A percentile compares a stretch with the other conserved stretches of the same genome.
These are phyloP conservation scores for Sarcophaga bullata DNA, from an alignment of 1,140 invertebrate genomes.

Conservation along the genomic window DNA sequence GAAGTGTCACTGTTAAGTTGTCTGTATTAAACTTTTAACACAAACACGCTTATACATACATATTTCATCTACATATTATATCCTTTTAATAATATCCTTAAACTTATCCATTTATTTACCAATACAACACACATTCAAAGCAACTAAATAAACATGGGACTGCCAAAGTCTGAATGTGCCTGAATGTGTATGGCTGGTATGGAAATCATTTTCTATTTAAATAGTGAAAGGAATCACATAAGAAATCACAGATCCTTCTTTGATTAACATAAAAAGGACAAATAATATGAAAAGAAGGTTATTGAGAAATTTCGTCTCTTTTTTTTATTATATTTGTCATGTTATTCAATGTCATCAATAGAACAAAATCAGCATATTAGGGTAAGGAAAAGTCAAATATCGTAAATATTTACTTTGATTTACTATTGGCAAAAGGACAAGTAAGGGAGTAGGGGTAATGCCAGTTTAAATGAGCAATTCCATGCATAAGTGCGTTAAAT, in stretches of 20 bases:
- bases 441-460: neutral
- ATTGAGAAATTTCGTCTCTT: neutral
- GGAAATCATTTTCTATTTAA: neutral
- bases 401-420: neutral
- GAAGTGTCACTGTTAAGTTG: constrained; percentile 23
- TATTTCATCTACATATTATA: constrained; percentile 17
- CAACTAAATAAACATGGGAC: neutral
- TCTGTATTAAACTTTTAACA: neutral
- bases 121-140: neutral
- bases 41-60: constrained; percentile 1
- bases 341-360: neutral
- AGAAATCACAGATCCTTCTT: neutral
- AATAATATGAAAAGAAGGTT: neutral
- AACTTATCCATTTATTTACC: neutral
- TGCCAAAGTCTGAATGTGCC: neutral
- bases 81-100: constrained; percentile 16
- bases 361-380: neutral
- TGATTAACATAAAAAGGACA: constrained; percentile 15
- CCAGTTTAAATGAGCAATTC: too few relatives aligned
- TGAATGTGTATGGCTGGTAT: neutral
- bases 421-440: neutral
- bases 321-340: too few relatives aligned
- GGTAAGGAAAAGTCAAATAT: neutral
- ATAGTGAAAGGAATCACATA: neutral
- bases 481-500: too few relatives aligned